A percentile compares a stretch with the other conserved stretches of the same genome.
These are phyloP conservation scores for Oasisia sp. DNA, from an alignment of 2,888 invertebrate species.

Conservation along the genomic window DNA sequence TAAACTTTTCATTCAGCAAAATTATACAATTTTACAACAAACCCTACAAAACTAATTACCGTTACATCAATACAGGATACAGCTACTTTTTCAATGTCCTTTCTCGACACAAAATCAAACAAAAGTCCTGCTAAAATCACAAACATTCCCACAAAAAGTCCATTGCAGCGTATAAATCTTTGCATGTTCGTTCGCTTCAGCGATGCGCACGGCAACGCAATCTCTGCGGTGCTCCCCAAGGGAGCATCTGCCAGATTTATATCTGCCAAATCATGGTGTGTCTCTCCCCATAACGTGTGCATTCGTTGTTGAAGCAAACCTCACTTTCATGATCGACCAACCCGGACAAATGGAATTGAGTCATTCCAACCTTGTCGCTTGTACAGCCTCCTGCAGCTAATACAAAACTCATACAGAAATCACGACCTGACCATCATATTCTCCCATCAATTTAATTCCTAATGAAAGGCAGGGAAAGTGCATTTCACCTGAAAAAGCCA, in stretches of 20 bases:
- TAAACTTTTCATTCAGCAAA: no score
- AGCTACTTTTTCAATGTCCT: not conserved
- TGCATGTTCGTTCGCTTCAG: not conserved
- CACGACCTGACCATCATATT: not conserved
- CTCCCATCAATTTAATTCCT: not conserved
- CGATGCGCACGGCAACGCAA: not conserved
- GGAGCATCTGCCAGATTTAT: not conserved
- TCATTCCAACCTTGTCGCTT: not conserved
- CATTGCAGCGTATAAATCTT: not conserved
- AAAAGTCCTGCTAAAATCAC: not conserved
- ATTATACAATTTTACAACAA: not conserved
- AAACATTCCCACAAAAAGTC: not conserved
- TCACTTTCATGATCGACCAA: slow-evolving; percentile 12
- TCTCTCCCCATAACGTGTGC: not conserved
- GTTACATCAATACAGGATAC: not conserved
- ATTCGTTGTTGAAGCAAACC: not conserved
- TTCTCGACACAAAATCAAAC: not conserved
- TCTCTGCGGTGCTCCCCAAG: not conserved
- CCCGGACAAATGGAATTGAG: not conserved
- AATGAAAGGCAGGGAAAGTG: not conserved
- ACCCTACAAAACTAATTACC: not conserved
- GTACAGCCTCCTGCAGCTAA: not conserved
- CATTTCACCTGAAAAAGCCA: not conserved
- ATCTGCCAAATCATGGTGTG: not conserved
- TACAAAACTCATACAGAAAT: not conserved